Evolutionary conservation across 2,888 invertebrate species (phyloP), one percentile per base, ranked within the genome.

Genomic region (Drosophila maculinotata): DNA sequence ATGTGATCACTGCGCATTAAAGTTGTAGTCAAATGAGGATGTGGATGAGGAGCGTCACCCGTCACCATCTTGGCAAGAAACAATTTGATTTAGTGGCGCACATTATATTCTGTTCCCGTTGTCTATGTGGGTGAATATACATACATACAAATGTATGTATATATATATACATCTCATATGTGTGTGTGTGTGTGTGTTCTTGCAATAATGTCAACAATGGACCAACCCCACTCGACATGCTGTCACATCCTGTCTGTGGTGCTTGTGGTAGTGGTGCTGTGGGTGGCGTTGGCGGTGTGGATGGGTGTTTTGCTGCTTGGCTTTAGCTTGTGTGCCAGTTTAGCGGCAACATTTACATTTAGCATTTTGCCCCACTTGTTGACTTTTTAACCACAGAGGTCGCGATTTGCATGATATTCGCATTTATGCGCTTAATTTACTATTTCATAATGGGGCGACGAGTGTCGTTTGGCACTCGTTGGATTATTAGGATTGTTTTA

Each of bases 1-100:
- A 89, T 83, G 89, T 81, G 89, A 88, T 88, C 88, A 88, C 85
- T 38, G 74, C 77, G 76, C 68, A 87, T 79, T 80, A 83, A 87
- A 87, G 86, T 76, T 66, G 70, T 79, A 79, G 70, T 70, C 84
- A 88, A 80, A 83, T 77, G 75, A 70, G 77, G 65, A 54, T 68
- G 54, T 44, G 60, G 35, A 45, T 33, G 45, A 26, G 41, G 15
- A 51, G 38, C 48, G 31, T 28, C 69, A 49, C 14, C 38, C 68
- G 53, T 56, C 67, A 44, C 56, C 62, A 69, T 65, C 79, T 67
- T 81, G 63, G 52, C 38, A 52, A 65, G 57, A 67, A 68, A 56
- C 70, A 70, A 75, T 87, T 79, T 83, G 86, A 83, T 87, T 83
- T 82, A 87, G 73, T 79, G 67, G 53, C 73, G 54, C 65, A 67